Evolutionary conservation across 2,113 vertebrate species (phyloP), one percentile per base, ranked within the genome.

Genomic region (Talpa occidentalis): DNA sequence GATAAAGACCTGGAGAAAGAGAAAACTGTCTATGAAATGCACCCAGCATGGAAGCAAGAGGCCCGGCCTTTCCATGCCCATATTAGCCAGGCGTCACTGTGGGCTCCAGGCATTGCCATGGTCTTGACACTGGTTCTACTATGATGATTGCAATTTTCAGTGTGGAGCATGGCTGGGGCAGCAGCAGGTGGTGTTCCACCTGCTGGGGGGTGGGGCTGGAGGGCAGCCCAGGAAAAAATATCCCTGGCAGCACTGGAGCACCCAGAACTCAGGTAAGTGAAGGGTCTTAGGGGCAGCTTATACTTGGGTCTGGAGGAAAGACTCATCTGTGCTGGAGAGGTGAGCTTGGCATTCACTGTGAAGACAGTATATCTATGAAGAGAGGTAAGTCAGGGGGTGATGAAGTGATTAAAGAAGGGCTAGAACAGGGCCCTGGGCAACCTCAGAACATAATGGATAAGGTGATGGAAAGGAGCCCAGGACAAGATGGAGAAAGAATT

Each of bases 181-280:
- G 0, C 10, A 37, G 62, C 19, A 11, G 22, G 12, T 0, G 0
- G 19, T 60, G 32, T 42, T n/a, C 9, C 16, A 22, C n/a, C n/a
- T n/a, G n/a, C n/a, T n/a, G n/a, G n/a, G 9, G n/a, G n/a, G 14
- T 80, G 72, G 40, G 10, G 32, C n/a, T 82, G 26, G 30, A 16
- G 14, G 10, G 10, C 16, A 54, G 6, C 6, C n/a, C 26, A 9
- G 5, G 26, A 47, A 37, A 49, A 56, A 37, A 28, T 44, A 40
- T 56, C 35, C 69, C 16, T 12, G 24, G 5, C 16, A 56, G 1
- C 21, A 15, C 14, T n/a, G n/a, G 37, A 9, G 7, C 19, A 22
- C 22, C 26, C 15, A 10, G 12, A 6, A 32, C 26, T 54, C 3
- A 32, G 16, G 32, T 67, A 28, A 67, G 30, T 14, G 42, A 84